Percentiles rank a stretch among this genome's conserved stretches.
phyloP scores from a whole-genome alignment of 2,113 vertebrate species.

The Gymnobelideus leadbeateri region DNA sequence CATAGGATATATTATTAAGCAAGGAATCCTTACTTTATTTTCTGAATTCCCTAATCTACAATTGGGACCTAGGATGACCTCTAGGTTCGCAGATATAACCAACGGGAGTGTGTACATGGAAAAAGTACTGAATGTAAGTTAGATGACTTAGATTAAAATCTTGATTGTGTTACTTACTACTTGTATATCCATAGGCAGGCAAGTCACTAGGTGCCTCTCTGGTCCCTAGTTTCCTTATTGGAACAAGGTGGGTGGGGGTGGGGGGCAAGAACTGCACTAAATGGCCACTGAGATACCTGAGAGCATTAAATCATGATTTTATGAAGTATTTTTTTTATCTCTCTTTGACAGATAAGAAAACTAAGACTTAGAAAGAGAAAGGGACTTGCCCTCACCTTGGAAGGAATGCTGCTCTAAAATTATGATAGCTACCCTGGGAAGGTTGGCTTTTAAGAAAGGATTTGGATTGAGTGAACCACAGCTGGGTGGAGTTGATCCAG shows the following conservation, averaged over 20 bases:
- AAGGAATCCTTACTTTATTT: background rate
- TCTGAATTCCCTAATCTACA: background rate
- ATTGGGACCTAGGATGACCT: background rate
- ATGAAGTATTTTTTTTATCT: background rate
- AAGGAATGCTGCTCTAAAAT: background rate
- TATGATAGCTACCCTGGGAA: background rate
- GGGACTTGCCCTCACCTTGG: background rate
- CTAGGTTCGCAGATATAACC: background rate
- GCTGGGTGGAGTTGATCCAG: background rate
- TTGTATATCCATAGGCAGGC: background rate
- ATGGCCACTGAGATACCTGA: background rate
- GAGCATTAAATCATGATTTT: background rate
- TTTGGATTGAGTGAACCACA: background rate
- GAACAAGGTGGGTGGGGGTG: background rate
- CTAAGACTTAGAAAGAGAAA: background rate
- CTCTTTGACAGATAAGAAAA: background rate
- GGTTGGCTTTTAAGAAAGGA: background rate
- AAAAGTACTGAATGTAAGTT: background rate
- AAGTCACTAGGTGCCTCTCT: background rate
- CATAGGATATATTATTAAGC: background rate
- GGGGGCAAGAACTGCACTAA: background rate
- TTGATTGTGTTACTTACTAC: background rate
- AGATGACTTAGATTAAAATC: background rate
- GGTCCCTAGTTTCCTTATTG: background rate
- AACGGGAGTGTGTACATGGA: background rate